Evolutionary conservation across 2,797 vertebrate genomes (phyloP), one percentile per base, ranked within the genome.

Genomic region (Epinephelus malabaricus): DNA sequence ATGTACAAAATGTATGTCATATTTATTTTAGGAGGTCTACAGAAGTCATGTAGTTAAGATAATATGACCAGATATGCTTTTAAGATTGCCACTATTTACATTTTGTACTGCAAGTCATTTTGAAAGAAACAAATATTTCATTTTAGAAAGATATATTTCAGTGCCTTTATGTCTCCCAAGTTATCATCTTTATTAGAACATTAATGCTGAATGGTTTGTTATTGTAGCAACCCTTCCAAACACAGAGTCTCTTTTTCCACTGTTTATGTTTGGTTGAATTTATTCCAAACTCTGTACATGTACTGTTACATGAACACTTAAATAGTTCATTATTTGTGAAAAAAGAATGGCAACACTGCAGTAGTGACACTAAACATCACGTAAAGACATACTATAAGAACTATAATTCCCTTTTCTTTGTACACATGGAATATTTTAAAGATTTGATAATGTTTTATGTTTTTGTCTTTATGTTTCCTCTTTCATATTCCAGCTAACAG

Each of bases 251-350:
- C 13, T 61, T 79, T 80, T 81, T 72, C 73, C 75, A 69, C 43
- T 64, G 82, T 83, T 81, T 82, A 67, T 62, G 46, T 88, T 82
- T 17, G 23, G 17, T 55, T 71, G 15, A 49, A 81, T 61, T 40
- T 25, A 76, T 73, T 82, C 71, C 67, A 87, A 76, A 66, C 74
- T 64, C 17, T 34, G 34, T 21, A 43, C 13, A 21, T 71, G 46
- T 27, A 30, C 12, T 70, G 66, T 43, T 23, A 56, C 23, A 50
- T 4, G 17, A 40, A 38, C 43, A 62, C 50, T 25, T 65, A 2
- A n/a, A 34, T 47, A 15, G 8, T 65, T 66, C 23, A 8, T 40
- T 47, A 43, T 53, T 59, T 40, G 46, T 49, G 17, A 58, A 0
- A 51, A 40, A 62, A 69, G 63, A 9, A 67, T 21, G 21, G 21